A percentile compares a stretch with the other conserved stretches of the same genome.
These are phyloP conservation scores for Antedon mediterranea DNA, from an alignment of 53 echinoderm and acorn worm genomes.

Conservation along the genomic window DNA sequence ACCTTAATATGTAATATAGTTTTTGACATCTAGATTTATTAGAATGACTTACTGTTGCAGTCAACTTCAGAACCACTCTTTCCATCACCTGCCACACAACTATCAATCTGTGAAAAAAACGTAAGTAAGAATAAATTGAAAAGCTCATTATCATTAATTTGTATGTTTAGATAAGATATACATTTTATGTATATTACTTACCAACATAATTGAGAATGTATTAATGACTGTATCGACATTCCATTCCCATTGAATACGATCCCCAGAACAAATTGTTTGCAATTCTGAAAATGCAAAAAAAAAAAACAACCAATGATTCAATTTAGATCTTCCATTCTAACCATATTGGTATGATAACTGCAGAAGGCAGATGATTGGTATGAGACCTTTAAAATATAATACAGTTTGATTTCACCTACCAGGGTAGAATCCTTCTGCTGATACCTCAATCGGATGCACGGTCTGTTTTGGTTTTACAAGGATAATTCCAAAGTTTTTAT, in stretches of 20 bases:
- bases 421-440: conserved; percentile 64
- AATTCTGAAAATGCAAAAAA: conserved; percentile 20
- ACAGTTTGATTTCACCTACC: no score
- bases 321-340: no score
- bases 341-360: no score
- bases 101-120: conserved; percentile 38
- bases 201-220: conserved; percentile 54
- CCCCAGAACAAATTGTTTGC: conserved; percentile 33
- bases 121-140: no score
- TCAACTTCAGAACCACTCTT: conserved; percentile 25
- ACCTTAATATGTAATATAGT: no score
- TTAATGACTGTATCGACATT: conserved; percentile 18
- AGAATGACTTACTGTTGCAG: conserved; percentile 59
- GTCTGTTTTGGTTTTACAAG: conserved; percentile 56
- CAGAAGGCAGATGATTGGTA: no score
- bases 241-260: conserved; percentile 67
- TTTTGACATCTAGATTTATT: no score
- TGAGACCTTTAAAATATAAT: no score
- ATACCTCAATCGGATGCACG: conserved; percentile 59
- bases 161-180: no score
- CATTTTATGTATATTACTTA: no score
- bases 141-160: no score
- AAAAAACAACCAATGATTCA: no score
- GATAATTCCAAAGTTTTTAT: conserved; percentile 57
- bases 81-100: conserved; percentile 45